Evolutionary conservation across 1,140 invertebrate species (phyloP).

Genomic region (Triops cancriformis): DNA sequence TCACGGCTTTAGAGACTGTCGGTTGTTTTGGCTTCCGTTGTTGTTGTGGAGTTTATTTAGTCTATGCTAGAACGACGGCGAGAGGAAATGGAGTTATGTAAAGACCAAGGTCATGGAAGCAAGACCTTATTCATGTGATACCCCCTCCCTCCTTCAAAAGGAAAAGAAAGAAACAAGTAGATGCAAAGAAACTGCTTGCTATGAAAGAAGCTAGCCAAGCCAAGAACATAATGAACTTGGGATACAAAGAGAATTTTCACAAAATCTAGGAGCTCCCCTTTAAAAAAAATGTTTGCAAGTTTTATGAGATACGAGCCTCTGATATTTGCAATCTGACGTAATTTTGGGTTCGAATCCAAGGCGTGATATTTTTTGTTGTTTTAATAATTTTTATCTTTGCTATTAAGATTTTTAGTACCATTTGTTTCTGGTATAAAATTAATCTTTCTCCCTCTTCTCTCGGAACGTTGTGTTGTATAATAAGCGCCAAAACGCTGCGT

Average conservation of each 20-base stretch:
- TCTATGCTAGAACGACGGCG: neutral
- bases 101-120: conserved; percentile 10
- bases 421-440: neutral
- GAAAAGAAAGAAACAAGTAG: neutral
- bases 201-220: neutral
- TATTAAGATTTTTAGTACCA: neutral
- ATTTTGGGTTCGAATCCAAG: conserved; percentile 10
- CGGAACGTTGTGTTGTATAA: neutral
- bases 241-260: neutral
- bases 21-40: conserved; percentile 5
- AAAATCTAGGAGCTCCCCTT: neutral
- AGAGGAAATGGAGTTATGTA: neutral
- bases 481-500: neutral
- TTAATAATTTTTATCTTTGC: neutral
- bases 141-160: neutral
- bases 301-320: neutral
- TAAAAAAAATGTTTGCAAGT: neutral
- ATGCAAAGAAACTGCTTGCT: neutral
- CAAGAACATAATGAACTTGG: neutral
- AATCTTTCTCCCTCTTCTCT: neutral
- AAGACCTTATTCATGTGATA: conserved; percentile 10
- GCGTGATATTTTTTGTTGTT: conserved; percentile 1
- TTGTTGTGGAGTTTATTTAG: conserved; percentile 11
- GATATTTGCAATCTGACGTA: neutral
- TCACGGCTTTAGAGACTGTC: neutral